Evolutionary conservation across 2,113 vertebrate species (phyloP).

Genomic region (Dicentrarchus labrax): DNA sequence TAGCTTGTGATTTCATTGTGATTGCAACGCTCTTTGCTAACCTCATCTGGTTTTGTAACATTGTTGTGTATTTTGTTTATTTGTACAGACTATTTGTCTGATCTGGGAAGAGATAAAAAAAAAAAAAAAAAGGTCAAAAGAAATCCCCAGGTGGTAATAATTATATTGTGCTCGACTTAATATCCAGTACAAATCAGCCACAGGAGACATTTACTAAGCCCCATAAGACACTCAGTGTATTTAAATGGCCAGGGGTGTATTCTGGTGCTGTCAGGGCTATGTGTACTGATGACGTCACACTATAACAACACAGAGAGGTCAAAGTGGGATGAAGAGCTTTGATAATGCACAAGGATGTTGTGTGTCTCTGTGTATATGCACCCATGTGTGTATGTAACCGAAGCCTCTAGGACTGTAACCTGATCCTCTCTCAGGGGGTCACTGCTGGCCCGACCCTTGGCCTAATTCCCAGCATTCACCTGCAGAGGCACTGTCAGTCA

Average conservation of each 20-base stretch:
- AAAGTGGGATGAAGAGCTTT: conserved; percentile 10
- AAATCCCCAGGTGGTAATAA: not conserved
- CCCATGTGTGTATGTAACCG: conserved; percentile 28
- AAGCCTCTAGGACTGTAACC: conserved; percentile 62
- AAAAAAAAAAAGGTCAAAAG: not conserved
- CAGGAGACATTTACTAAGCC: not conserved
- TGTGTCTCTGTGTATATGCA: conserved; percentile 3
- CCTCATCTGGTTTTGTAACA: not conserved
- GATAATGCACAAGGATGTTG: conserved; percentile 22
- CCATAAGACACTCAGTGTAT: not conserved
- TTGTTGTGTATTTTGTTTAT: not conserved
- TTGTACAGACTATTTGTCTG: not conserved
- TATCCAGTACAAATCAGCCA: not conserved
- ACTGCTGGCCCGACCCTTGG: conserved; percentile 78
- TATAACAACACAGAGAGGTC: conserved; percentile 18
- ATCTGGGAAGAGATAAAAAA: not conserved
- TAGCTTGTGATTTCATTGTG: not conserved
- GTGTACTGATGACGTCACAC: not conserved
- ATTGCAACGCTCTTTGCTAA: not conserved
- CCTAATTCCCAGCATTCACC: conserved; percentile 85
- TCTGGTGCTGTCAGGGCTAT: conserved; percentile 14
- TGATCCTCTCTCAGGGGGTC: conserved; percentile 62
- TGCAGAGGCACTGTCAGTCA: conserved; percentile 78
- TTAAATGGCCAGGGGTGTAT: not conserved
- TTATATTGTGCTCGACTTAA: not conserved